Base-by-base conservation (phyloP, 2,888 invertebrate genomes). In the Lasioglossum figueresi region DNA sequence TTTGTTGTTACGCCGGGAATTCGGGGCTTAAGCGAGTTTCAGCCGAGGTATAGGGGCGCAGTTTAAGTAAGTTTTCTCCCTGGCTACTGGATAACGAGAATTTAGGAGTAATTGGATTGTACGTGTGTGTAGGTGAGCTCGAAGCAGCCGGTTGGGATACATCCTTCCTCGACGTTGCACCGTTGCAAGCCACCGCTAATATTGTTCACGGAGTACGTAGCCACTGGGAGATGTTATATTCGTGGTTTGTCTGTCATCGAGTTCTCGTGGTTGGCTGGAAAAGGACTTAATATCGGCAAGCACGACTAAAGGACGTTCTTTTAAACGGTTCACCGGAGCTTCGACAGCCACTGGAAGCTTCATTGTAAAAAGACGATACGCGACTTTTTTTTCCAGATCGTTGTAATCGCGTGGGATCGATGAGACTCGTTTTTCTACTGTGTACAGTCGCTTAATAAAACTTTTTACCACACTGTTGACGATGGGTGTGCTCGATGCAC, bases 201-300 rank as follows among this genome's bases (percentile, higher is more conserved):
- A 0, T 93, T 98, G 76, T 99, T 97, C 95, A 97, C 97, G 0
- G 99, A 99, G 95, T 96, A 99, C 72, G 96, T 99, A n/a, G 97
- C 97, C 92, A 99, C 99, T 0, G 96, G 96, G 82, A 97, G 97
- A 90, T 96, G 97, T 88, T 99, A 98, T 95, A 96, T 99, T 94
- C 96, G 98, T 91, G 97, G 97, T 83, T 95, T 98, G 68, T 97
- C 98, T 16, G 96, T 97, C 59, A 97, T 99, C 74, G 97, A 98
- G 93, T 96, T 97, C 16, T 97, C 97, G 45, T 99, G 98, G 98
- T 95, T 99, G 84, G 95, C 95, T 76, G 97, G 97, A 78, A 95
- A 95, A 77, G 95, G 82, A 45, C 76, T 72, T 27, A 77, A 72
- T 40, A 56, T 82, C 31, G 89, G 86, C 19, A 93, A 83, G 80